Conservation (phyloP, 2,888 invertebrate species). For the Resseliella maxima region DNA sequence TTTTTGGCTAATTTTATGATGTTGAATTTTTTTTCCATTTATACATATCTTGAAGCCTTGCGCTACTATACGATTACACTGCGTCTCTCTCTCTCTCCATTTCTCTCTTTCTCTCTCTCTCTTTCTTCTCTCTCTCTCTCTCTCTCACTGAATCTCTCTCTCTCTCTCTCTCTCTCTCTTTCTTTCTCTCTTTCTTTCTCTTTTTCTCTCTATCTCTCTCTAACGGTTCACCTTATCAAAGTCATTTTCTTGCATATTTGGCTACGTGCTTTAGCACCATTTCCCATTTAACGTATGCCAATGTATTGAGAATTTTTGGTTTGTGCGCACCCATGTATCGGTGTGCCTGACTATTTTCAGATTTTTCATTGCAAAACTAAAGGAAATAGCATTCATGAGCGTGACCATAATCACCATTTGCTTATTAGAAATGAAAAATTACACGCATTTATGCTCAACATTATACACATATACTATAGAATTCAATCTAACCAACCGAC, state of each 20-base stretch:
- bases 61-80: neutral
- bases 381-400: neutral
- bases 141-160: neutral
- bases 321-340: neutral
- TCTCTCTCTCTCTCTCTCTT: neutral
- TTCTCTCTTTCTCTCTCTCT: neutral
- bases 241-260: neutral
- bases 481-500: neutral
- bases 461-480: too few relatives aligned
- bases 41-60: neutral
- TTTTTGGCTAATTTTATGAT: constrained; percentile 32
- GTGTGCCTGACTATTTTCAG: neutral
- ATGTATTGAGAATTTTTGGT: neutral
- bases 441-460: neutral
- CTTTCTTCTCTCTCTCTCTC: neutral
- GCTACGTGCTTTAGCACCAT: neutral
- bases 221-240: constrained; percentile 22
- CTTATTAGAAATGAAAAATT: constrained; percentile 43
- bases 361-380: neutral
- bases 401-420: constrained; percentile 14
- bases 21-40: neutral
- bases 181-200: neutral
- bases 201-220: neutral
- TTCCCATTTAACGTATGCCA: neutral
- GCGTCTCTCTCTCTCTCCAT: neutral